Evolutionary conservation across 2,113 vertebrate genomes (phyloP), one percentile per base, ranked within the genome.

Genomic region (Hystrix cristata): DNA sequence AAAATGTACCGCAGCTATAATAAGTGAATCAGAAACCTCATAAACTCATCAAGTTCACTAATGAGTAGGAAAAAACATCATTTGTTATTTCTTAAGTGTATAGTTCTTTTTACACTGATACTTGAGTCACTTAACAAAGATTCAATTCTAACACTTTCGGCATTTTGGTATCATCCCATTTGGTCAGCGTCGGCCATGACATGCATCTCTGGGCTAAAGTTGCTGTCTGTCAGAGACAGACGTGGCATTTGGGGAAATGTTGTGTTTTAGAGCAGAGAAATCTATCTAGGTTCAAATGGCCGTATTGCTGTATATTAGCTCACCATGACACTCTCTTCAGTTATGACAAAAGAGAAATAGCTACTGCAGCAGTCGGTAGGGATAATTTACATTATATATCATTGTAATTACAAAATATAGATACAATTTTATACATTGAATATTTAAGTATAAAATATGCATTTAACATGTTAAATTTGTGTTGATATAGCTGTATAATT

Each of bases 41-140:
- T 76, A 55, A 96, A 25, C 38, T 80, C 27, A 69, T 8, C 15
- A 62, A 83, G 29, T 74, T 16, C 4, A 16, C n/a, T 65, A 88
- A 65, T 59, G 80, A 90, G 16, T 46, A 64, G 4, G 4, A 82
- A 87, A 89, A 72, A 3, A 67, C 67, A 1, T n/a, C 29, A 18
- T 6, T 13, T 94, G 12, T 71, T 83, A 62, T 15, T 23, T 76
- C 76, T 38, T 87, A 18, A 94, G 5, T 21, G 71, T 6, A 64
- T 60, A 59, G 15, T 31, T 69, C 34, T 46, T 88, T 91, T 87
- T 55, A 65, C 14, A 60, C 85, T 55, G 1, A 62, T 43, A 53
- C 4, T 85, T 91, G 31, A 87, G 11, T 88, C 46, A 67, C 86
- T 90, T 90, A 85, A 81, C 38, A 81, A 38, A 90, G 88, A 78